Base-by-base conservation (phyloP, 2,113 vertebrate genomes). In the Tragulus kanchil region DNA sequence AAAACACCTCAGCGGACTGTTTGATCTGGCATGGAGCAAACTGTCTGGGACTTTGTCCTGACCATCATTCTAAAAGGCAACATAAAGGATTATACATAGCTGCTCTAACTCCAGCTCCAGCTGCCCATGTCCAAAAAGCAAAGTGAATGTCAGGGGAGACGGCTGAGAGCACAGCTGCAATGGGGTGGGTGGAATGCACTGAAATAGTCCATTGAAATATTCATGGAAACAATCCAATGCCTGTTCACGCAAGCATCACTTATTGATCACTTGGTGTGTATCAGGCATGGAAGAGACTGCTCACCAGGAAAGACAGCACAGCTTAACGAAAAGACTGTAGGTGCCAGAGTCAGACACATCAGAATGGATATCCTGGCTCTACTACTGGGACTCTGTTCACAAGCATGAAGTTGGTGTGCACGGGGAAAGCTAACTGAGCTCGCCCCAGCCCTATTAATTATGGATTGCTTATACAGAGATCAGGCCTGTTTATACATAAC, bases 11-110 rank as follows among this genome's bases (percentile, higher is more conserved):
- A 62, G 9, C 8, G 7, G n/a, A 59, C 50, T 73, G 26, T 88
- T 45, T 86, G 36, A 93, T 82, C 17, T 90, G 85, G 45, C 67
- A 19, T 8, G 13, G 28, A 85, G 26, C 6, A 73, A 94, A 97
- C 73, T 54, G 11, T 26, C n/a, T 65, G 45, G 71, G 52, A 88
- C 42, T 64, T 64, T 78, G 14, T 42, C 23, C 64, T 95, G 48
- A 94, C 21, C 23, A 12, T 45, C 26, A 19, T n/a, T 73, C 19
- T 59, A 62, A 36, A 2, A 48, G 7, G 6, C 14, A 89, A 36
- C 14, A 52, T 71, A 61, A 71, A 79, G 21, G 21, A 67, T 79
- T 83, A 79, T 89, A 83, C 36, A 94, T 67, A 93, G 3, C 77
- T 56, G 14, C 10, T 36, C 23, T 6, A 71, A 12, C 26, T 84